These are phyloP conservation scores for Parelbella ahira DNA, from an alignment of 2,888 invertebrate species.

Conservation along the genomic window DNA sequence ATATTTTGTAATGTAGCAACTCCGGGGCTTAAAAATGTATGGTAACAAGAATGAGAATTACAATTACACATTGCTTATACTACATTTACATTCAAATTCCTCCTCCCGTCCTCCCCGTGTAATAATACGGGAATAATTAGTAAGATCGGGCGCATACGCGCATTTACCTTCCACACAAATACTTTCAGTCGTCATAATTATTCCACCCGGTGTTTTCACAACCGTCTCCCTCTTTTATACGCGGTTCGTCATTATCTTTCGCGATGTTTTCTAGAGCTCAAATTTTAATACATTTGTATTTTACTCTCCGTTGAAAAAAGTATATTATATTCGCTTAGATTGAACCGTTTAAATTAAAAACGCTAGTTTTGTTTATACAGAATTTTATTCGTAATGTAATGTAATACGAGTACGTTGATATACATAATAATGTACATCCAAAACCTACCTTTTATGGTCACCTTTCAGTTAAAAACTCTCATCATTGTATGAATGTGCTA, in stretches of 20 bases:
- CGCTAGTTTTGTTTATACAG: too few relatives aligned
- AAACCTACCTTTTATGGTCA: too few relatives aligned
- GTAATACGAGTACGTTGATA: too few relatives aligned
- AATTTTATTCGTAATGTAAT: too few relatives aligned
- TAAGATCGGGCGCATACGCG: conserved; percentile 21
- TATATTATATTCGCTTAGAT: too few relatives aligned
- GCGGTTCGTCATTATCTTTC: conserved; percentile 19
- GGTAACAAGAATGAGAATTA: background rate
- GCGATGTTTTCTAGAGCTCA: conserved; percentile 15
- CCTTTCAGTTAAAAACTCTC: too few relatives aligned
- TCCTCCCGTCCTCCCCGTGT: conserved; percentile 5
- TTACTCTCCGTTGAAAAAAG: background rate
- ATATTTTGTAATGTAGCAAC: too few relatives aligned
- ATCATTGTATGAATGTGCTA: too few relatives aligned
- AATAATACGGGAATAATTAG: conserved; percentile 23
- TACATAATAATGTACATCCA: too few relatives aligned
- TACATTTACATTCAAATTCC: conserved; percentile 11
- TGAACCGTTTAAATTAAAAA: too few relatives aligned
- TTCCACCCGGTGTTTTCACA: conserved; percentile 23
- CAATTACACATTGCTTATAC: conserved; percentile 9
- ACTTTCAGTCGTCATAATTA: conserved; percentile 23
- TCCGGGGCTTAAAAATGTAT: too few relatives aligned
- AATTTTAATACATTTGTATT: conserved; percentile 12
- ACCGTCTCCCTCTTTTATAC: conserved; percentile 9
- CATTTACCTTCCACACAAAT: conserved; percentile 17